Percentiles rank a stretch among this genome's conserved stretches.
phyloP scores from a whole-genome alignment of 2,113 vertebrate genomes.

The Mustelus asterias region DNA sequence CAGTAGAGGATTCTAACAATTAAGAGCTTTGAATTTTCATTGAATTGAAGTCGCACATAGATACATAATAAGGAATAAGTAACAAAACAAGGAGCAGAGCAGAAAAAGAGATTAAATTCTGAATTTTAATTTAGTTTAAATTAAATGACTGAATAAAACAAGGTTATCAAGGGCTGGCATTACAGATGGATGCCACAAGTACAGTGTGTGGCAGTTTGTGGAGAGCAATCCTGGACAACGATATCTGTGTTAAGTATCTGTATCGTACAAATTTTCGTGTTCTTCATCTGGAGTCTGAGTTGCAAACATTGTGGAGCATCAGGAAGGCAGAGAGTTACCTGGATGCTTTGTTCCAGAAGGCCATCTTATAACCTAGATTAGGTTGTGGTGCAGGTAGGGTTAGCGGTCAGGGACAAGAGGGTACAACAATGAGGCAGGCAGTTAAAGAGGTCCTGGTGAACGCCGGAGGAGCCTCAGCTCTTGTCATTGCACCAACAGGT shows the following conservation, averaged over 20 bases:
- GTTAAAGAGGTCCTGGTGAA: too few species aligned
- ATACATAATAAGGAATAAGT: neutral
- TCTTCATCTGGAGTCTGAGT: too few species aligned
- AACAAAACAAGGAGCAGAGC: neutral
- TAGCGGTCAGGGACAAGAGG: too few species aligned
- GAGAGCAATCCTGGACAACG: neutral
- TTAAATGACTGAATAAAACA: neutral
- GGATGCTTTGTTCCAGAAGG: neutral
- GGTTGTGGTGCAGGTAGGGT: neutral
- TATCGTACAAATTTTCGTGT: too few species aligned
- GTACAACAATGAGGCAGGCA: too few species aligned
- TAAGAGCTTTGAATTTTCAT: neutral
- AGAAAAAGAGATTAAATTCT: neutral
- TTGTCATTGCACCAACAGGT: too few species aligned
- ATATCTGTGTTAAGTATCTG: neutral
- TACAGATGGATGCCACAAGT: neutral
- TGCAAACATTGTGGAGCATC: neutral
- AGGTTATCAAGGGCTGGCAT: neutral
- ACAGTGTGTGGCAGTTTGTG: neutral
- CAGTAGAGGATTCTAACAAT: neutral
- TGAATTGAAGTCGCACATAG: neutral
- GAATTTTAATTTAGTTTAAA: neutral
- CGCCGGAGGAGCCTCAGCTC: too few species aligned
- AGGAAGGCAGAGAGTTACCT: neutral
- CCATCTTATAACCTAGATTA: neutral